Evolutionary conservation across 2,888 invertebrate species (phyloP).

Genomic region (Salticus scenicus): DNA sequence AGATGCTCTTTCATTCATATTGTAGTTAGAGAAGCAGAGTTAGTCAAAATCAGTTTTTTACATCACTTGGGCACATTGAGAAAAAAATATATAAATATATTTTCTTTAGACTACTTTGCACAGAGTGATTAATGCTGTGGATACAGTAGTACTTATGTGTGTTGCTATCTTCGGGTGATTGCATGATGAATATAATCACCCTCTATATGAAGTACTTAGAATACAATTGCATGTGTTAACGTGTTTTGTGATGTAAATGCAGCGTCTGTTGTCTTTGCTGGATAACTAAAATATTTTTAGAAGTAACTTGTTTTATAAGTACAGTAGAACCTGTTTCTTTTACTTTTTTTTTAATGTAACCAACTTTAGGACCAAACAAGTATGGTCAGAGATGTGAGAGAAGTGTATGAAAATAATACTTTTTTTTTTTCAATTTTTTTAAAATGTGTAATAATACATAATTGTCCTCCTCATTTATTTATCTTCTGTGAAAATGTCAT

Average conservation of each 20-base stretch:
- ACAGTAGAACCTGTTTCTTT: conserved; percentile 14
- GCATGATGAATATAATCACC: conserved; percentile 25
- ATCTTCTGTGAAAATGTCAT: too few species aligned
- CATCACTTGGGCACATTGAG: conserved; percentile 63
- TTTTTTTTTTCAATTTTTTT: too few species aligned
- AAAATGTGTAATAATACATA: too few species aligned
- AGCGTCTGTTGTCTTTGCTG: conserved; percentile 37
- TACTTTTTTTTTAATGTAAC: background rate
- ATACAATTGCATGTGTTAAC: conserved; percentile 45
- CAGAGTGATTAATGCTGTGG: conserved; percentile 37
- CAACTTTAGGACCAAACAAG: background rate
- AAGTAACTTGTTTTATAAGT: conserved; percentile 6
- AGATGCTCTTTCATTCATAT: conserved; percentile 32
- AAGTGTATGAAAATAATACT: background rate
- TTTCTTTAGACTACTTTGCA: conserved; percentile 69
- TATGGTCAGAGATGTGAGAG: background rate
- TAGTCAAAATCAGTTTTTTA: conserved; percentile 61
- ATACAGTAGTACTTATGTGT: conserved; percentile 64
- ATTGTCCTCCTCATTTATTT: too few species aligned
- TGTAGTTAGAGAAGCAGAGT: conserved; percentile 48
- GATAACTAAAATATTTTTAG: conserved; percentile 12
- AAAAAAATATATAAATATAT: conserved; percentile 60
- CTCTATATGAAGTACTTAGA: conserved; percentile 52
- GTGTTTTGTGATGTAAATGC: conserved; percentile 28
- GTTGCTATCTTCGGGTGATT: conserved; percentile 38